Conservation (phyloP, 2,888 invertebrate genomes). For the Nasonia oneida region DNA sequence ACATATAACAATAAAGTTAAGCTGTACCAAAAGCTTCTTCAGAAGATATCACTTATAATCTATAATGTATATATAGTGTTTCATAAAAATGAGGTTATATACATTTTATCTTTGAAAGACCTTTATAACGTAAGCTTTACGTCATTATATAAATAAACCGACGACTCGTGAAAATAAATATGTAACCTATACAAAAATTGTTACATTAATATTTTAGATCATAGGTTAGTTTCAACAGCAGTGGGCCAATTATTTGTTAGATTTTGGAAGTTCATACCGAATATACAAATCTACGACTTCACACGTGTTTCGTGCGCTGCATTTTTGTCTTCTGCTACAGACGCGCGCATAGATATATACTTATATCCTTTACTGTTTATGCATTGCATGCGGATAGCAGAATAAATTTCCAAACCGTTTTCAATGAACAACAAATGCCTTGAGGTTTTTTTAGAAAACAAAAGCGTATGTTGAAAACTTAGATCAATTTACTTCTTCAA, state of each 20-base stretch:
- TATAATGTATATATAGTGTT: background rate
- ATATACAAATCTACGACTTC: background rate
- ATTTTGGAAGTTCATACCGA: background rate
- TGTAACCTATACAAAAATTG: background rate
- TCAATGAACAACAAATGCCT: too few relatives aligned
- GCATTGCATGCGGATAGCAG: too few relatives aligned
- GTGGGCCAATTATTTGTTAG: background rate
- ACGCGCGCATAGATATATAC: background rate
- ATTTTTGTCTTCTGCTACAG: constrained; percentile 15
- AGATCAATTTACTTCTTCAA: too few relatives aligned
- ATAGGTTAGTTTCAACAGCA: background rate
- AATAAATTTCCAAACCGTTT: too few relatives aligned
- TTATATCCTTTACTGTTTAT: too few relatives aligned
- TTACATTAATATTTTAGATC: background rate
- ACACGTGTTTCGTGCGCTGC: background rate
- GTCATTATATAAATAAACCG: background rate
- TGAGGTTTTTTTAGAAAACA: too few relatives aligned
- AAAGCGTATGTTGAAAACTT: too few relatives aligned
- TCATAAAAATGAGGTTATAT: background rate
- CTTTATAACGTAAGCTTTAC: background rate
- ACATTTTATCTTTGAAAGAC: background rate
- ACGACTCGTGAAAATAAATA: background rate
- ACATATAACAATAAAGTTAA: background rate
- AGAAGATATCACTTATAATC: background rate
- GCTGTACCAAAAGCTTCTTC: background rate